Evolutionary conservation across 1,140 invertebrate species (phyloP), one percentile per base, ranked within the genome.

Genomic region (Bactericera cockerelli): DNA sequence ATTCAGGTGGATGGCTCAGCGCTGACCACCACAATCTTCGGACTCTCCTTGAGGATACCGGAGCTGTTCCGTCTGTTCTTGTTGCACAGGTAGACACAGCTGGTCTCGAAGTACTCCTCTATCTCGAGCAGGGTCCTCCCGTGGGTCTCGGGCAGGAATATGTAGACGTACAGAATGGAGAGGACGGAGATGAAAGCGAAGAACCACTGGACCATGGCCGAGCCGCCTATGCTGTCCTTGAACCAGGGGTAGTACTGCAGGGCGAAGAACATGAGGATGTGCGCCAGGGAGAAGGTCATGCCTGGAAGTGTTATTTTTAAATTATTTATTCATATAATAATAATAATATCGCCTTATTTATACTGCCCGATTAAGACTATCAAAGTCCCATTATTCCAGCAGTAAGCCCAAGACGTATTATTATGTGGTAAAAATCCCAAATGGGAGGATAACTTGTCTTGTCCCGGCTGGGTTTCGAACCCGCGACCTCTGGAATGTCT

Each of bases 131-230:
- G 69, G 58, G 78, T 79, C 65, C 79, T 83, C 13, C 75, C 77
- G 66, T 85, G 82, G 0, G 84, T 87, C 70, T 87, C 84, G 0
- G 84, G 84, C 13, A 87, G 69, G 64, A 81, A 72, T 10, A 83
- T 64, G 59, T 75, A 77, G 6, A 80, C 78, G 64, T 81, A 83
- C 1, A 79, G 63, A 0, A 74, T 66, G 1, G 79, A 76, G 0
- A 77, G 62, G 1, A 83, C 61, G 0, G 81, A 79, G 42, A 84
- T 68, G 0, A 73, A 76, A 2, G 83, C 75, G 69, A 88, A 89
- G 58, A 86, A 76, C 75, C 79, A 83, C 64, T 82, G 83, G 24
- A 79, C 72, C 1, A 73, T 79, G 60, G 81, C 76, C 1, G 76
- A 69, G 19, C 77, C 72, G 2, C 61, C 65, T 2, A 86, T 66